A percentile compares a stretch with the other conserved stretches of the same genome.
These are phyloP conservation scores for Diarsia brunnea DNA, from an alignment of 2,888 invertebrate genomes.

Conservation along the genomic window DNA sequence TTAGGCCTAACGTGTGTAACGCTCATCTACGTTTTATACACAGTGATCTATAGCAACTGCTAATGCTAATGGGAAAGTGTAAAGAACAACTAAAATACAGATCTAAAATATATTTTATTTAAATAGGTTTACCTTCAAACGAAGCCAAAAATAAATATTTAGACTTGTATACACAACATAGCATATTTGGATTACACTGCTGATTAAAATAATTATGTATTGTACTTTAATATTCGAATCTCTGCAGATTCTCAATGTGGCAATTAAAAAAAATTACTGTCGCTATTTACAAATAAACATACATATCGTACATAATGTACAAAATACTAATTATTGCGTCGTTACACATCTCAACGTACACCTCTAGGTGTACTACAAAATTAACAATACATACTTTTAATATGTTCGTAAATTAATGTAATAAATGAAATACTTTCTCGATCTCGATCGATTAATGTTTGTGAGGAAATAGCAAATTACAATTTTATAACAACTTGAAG, in stretches of 20 bases:
- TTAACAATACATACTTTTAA: slow-evolving; percentile 66
- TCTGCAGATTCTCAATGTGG: slow-evolving; percentile 58
- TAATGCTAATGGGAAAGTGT: slow-evolving; percentile 14
- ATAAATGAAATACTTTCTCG: slow-evolving; percentile 55
- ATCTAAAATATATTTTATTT: slow-evolving; percentile 84
- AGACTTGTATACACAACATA: slow-evolving; percentile 73
- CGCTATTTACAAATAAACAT: slow-evolving; percentile 85
- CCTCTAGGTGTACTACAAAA: slow-evolving; percentile 62
- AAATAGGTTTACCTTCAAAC: slow-evolving; percentile 70
- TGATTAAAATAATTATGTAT: slow-evolving; percentile 64
- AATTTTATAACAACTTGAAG: slow-evolving; percentile 57
- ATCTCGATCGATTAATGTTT: slow-evolving; percentile 46
- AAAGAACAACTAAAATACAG: slow-evolving; percentile 80
- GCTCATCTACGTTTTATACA: not conserved
- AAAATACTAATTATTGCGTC: slow-evolving; percentile 82
- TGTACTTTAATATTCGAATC: slow-evolving; percentile 75
- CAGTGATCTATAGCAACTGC: not conserved
- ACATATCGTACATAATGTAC: slow-evolving; percentile 74
- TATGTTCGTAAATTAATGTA: slow-evolving; percentile 58
- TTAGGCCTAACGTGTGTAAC: not conserved
- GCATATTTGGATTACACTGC: slow-evolving; percentile 53
- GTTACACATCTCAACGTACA: slow-evolving; percentile 77
- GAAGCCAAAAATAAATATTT: slow-evolving; percentile 81
- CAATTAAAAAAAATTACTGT: slow-evolving; percentile 66
- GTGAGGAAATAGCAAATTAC: slow-evolving; percentile 47